Evolutionary conservation across 2,888 invertebrate species (phyloP).

Genomic region (Kuschelorhynchus macadamiae): DNA sequence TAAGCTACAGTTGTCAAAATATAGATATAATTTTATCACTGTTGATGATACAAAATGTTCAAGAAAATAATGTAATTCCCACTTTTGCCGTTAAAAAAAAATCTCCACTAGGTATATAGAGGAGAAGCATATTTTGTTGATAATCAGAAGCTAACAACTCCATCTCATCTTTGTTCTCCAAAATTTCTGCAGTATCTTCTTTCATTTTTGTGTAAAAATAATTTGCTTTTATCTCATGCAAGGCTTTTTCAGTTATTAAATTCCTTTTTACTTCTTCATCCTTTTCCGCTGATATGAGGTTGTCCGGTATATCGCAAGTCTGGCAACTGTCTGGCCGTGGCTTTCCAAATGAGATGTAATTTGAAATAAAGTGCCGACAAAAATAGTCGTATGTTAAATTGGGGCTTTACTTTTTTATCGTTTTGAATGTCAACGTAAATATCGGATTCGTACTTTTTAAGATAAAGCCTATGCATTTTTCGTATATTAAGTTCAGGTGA

Average conservation of each 20-base stretch:
- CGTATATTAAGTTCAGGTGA: slow-evolving; percentile 13
- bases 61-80: too few relatives aligned
- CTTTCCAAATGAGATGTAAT: slow-evolving; percentile 8
- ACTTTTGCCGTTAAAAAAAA: slow-evolving; percentile 1
- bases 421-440: not conserved
- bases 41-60: not conserved
- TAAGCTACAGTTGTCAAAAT: slow-evolving; percentile 28
- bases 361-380: slow-evolving; percentile 8
- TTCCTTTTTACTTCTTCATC: not conserved
- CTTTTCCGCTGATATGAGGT: not conserved
- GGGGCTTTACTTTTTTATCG: too few relatives aligned
- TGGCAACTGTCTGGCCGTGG: slow-evolving; percentile 15
- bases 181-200: slow-evolving; percentile 9
- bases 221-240: not conserved
- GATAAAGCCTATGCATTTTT: slow-evolving; percentile 17
- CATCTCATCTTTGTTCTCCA: not conserved
- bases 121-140: slow-evolving; percentile 3
- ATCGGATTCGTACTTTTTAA: slow-evolving; percentile 14
- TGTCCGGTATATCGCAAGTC: slow-evolving; percentile 1
- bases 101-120: not conserved
- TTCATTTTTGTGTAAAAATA: slow-evolving; percentile 1
- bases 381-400: slow-evolving; percentile 10
- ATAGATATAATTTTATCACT: slow-evolving; percentile 1
- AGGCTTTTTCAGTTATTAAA: not conserved
- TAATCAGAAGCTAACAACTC: slow-evolving; percentile 9